phyloP scores from a whole-genome alignment of 2,888 invertebrate species.

The Pycnomerus fuliginosus region DNA sequence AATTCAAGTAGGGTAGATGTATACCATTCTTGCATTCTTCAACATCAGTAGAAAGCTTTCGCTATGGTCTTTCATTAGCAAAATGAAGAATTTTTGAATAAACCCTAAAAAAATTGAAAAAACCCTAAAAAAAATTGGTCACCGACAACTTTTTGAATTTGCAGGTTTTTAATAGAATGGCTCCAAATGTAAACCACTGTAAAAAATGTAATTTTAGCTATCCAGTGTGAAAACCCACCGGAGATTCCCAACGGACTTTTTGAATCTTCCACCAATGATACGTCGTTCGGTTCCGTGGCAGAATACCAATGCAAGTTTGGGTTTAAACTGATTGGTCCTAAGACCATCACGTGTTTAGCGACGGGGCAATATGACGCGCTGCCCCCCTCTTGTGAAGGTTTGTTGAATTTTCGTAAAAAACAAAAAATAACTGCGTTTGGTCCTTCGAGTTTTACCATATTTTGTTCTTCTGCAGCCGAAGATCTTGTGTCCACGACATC shows the following conservation, averaged over 20 bases:
- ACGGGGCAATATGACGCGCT: slow-evolving; percentile 78
- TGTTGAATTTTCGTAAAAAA: slow-evolving; percentile 4
- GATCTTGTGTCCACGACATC: slow-evolving; percentile 10
- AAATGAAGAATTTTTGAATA: too few relatives aligned
- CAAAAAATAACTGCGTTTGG: background rate
- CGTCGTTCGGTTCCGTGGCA: slow-evolving; percentile 69
- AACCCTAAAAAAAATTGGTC: too few relatives aligned
- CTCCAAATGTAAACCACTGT: too few relatives aligned
- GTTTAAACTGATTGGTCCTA: slow-evolving; percentile 67
- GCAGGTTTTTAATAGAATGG: too few relatives aligned
- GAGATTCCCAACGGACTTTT: slow-evolving; percentile 64
- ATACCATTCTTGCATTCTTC: too few relatives aligned
- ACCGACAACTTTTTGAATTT: too few relatives aligned
- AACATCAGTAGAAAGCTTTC: too few relatives aligned
- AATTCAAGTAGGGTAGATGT: too few relatives aligned
- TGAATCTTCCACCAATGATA: slow-evolving; percentile 59
- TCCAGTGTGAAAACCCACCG: slow-evolving; percentile 71
- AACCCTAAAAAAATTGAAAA: too few relatives aligned
- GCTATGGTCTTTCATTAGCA: too few relatives aligned
- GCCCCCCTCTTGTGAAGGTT: slow-evolving; percentile 72
- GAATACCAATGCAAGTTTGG: slow-evolving; percentile 75
- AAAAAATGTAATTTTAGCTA: slow-evolving; percentile 59
- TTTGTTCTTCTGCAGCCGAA: slow-evolving; percentile 8
- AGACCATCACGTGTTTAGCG: slow-evolving; percentile 67
- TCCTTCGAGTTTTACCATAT: background rate